Conservation (phyloP, 2,113 vertebrate species). For the Sisor rabdophorus region DNA sequence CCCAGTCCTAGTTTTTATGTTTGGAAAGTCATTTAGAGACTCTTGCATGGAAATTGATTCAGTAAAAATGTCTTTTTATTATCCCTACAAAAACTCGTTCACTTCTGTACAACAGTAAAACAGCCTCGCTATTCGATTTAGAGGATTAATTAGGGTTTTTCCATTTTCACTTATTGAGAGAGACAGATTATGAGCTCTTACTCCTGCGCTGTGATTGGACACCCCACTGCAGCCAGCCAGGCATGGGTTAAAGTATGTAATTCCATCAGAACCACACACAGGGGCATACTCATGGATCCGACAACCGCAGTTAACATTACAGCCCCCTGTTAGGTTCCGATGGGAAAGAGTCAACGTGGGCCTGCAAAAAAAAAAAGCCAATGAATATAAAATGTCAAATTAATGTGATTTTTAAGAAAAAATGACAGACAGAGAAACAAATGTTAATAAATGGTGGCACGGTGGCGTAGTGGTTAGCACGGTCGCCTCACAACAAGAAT, state of each 20-base stretch:
- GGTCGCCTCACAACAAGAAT: too few species aligned
- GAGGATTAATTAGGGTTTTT: not conserved
- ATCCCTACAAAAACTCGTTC: not conserved
- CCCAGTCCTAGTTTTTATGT: not conserved
- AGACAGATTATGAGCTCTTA: constrained; percentile 61
- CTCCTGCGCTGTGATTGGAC: constrained; percentile 86
- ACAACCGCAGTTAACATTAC: constrained; percentile 97
- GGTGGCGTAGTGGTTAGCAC: too few species aligned
- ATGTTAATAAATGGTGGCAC: too few species aligned
- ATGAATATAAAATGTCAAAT: too few species aligned
- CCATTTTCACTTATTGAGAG: not conserved
- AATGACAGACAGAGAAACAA: too few species aligned
- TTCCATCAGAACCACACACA: constrained; percentile 96
- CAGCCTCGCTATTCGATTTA: not conserved
- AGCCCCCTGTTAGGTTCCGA: constrained; percentile 92
- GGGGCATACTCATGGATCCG: constrained; percentile 93
- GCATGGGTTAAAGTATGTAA: constrained; percentile 97
- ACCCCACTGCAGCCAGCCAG: constrained; percentile 88
- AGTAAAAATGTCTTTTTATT: not conserved
- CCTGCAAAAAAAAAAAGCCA: constrained; percentile 58
- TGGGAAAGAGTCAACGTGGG: constrained; percentile 94
- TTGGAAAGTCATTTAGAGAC: not conserved
- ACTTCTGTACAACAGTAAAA: not conserved
- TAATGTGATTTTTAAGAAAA: too few species aligned
- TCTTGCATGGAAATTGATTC: not conserved